Base-by-base conservation (phyloP, 2,888 invertebrate species). In the Hedya salicella region DNA sequence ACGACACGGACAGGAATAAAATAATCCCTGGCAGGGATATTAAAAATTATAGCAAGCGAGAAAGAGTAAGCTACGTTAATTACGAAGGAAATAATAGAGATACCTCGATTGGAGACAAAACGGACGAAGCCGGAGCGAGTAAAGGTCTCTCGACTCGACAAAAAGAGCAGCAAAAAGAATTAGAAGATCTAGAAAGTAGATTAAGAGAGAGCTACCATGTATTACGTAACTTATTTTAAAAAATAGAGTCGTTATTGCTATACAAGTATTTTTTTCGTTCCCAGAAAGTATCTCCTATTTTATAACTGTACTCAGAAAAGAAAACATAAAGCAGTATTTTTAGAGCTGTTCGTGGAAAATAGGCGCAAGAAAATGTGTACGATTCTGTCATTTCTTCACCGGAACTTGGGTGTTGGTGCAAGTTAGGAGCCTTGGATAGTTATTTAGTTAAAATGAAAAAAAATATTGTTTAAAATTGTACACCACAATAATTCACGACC, bases 321-420 rank as follows among this genome's bases (percentile, higher is more conserved):
- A 40, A 52, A 63, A 25, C 30, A 42, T 49, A 50, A 14, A 50
- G 30, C 9, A 40, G 53, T 52, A 36, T 44, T 56, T 56, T 40
- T 40, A 50, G 8, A 17, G 42, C 21, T 13, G 9, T 40, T 50
- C 44, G 40, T 17, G 2, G 40, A 59, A 42, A 59, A 49, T 49
- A 36, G 49, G 25, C 50, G 36, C 44, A 32, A 56, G 32, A 56
- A 64, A 52, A 50, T 50, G 42, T 50, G 21, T 44, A 44, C 19
- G 50, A 36, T 40, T 49, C 64, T 57, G 64, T 57, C 57, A 64
- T 57, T 64, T 50, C 64, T 64, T 57, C 36, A 64, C 63, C 56
- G 64, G 57, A 64, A 64, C 36, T 42, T 42, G 30, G n/a, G 1
- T 8, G 3, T 16, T 46, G 64, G 50, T 21, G 21, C 64, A 52